Evolutionary conservation across 2,888 invertebrate genomes (phyloP).

Genomic region (Isoperla grammatica): DNA sequence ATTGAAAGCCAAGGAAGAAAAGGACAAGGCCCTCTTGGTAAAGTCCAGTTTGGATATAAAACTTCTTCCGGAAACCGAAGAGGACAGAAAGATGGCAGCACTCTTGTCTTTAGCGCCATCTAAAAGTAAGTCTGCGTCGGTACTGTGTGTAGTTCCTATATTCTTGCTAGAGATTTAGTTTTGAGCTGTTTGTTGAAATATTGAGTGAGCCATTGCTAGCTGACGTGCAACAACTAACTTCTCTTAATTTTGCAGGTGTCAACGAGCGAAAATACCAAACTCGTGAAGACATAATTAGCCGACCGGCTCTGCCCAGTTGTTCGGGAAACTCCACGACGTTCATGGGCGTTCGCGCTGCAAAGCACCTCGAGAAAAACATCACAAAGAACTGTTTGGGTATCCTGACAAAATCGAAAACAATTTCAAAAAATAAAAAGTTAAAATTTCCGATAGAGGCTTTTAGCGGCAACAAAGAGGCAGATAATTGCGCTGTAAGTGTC

Average conservation of each 20-base stretch:
- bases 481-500: no score
- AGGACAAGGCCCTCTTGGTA: constrained; percentile 64
- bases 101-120: constrained; percentile 63
- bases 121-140: constrained; percentile 43
- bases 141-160: no score
- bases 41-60: constrained; percentile 72
- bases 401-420: neutral
- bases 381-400: neutral
- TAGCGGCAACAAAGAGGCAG: no score
- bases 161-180: neutral
- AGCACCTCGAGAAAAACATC: constrained; percentile 8
- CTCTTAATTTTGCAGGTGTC: constrained; percentile 7
- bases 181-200: no score
- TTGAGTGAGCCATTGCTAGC: no score
- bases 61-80: constrained; percentile 71
- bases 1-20: constrained; percentile 58
- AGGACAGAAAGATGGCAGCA: constrained; percentile 74
- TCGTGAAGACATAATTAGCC: constrained; percentile 49
- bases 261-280: constrained; percentile 35
- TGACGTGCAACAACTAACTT: no score
- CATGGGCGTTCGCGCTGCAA: constrained; percentile 15
- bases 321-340: constrained; percentile 13
- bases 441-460: neutral
- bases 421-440: neutral
- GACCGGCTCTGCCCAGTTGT: constrained; percentile 51